Evolutionary conservation across 2,797 vertebrate species (phyloP).

Genomic region (Eremophila alpestris): DNA sequence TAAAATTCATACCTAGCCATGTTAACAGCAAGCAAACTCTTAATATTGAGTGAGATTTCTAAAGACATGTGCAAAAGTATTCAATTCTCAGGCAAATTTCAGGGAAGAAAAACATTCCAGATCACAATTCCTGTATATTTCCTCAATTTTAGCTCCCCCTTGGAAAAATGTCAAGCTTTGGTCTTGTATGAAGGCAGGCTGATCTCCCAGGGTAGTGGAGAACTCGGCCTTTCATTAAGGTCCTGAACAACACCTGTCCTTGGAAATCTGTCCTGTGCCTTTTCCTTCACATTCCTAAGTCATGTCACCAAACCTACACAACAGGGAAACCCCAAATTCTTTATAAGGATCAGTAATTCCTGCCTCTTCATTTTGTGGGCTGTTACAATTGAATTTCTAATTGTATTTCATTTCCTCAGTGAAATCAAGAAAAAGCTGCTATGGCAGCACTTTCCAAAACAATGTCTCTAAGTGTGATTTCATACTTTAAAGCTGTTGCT

Average conservation of each 20-base stretch:
- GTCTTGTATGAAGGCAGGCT: background rate
- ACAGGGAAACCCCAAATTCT: fast-evolving
- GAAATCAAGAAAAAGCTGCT: background rate
- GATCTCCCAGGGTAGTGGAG: background rate
- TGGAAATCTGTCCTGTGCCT: background rate
- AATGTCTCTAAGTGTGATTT: background rate
- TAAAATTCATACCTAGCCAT: background rate
- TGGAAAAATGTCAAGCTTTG: background rate
- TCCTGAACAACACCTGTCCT: background rate
- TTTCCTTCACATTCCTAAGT: background rate
- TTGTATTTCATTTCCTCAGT: background rate
- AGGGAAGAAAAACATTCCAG: background rate
- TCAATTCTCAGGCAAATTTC: background rate
- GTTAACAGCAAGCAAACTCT: background rate
- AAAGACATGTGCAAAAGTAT: background rate
- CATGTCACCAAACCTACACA: background rate
- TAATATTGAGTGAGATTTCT: background rate
- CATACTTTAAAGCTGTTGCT: background rate
- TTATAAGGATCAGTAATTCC: background rate
- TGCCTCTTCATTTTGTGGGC: background rate
- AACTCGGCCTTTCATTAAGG: background rate
- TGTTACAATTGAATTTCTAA: background rate
- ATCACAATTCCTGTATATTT: background rate
- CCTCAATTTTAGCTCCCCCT: background rate
- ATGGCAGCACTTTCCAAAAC: background rate